These are phyloP conservation scores for Smittia sp. DNA, from an alignment of 2,888 invertebrate species.

Conservation along the genomic window DNA sequence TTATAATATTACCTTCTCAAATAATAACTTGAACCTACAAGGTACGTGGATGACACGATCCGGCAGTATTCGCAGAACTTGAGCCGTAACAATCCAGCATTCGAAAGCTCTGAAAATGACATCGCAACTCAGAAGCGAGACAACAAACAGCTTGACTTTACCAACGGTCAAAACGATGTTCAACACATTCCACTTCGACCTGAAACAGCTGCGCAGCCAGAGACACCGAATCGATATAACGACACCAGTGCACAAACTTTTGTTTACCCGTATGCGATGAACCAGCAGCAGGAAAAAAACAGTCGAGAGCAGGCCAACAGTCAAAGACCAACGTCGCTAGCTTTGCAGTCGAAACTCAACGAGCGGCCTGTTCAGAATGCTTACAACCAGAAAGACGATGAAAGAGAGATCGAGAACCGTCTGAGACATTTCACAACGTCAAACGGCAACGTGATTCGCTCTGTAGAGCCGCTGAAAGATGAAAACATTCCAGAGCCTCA, in stretches of 20 bases:
- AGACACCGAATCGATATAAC: slow-evolving; percentile 17
- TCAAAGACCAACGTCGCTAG: neutral
- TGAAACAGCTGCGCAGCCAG: neutral
- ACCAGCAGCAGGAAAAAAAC: neutral
- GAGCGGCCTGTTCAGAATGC: neutral
- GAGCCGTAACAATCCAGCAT: slow-evolving; percentile 21
- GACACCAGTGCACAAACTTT: slow-evolving; percentile 5
- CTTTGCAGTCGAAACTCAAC: neutral
- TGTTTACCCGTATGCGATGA: neutral
- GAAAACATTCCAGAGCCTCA: slow-evolving; percentile 15
- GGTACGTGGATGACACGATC: neutral
- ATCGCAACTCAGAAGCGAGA: slow-evolving; percentile 3
- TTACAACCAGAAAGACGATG: neutral
- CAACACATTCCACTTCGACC: neutral
- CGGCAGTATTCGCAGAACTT: slow-evolving; percentile 12
- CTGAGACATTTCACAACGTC: slow-evolving; percentile 9
- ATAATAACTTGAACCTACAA: too few species aligned
- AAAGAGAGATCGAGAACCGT: slow-evolving; percentile 27
- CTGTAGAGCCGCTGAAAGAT: slow-evolving; percentile 25
- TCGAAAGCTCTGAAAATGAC: slow-evolving; percentile 9
- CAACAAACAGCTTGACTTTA: slow-evolving; percentile 11
- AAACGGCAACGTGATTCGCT: slow-evolving; percentile 13
- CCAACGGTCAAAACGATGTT: neutral
- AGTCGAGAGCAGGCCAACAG: neutral
- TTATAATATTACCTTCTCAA: too few species aligned